These are phyloP conservation scores for Halesus radiatus DNA, from an alignment of 1,140 invertebrate species.

Conservation along the genomic window DNA sequence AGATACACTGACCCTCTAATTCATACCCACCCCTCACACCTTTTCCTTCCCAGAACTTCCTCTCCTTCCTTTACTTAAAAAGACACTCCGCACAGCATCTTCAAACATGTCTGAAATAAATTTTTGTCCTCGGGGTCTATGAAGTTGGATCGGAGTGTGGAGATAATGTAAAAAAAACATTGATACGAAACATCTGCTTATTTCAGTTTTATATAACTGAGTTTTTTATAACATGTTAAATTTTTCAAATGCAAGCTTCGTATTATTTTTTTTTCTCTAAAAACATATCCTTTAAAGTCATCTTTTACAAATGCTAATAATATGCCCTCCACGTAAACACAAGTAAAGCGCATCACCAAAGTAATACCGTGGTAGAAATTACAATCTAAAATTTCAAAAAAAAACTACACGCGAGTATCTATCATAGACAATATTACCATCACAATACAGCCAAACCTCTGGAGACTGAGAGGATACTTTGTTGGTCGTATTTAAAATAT, in stretches of 20 bases:
- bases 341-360: neutral
- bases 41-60: too few species aligned
- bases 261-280: neutral
- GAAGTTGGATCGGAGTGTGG: too few species aligned
- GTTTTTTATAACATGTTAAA: too few species aligned
- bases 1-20: too few species aligned
- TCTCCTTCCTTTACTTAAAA: too few species aligned
- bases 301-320: neutral
- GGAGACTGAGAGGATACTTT: neutral
- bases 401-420: neutral
- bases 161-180: too few species aligned
- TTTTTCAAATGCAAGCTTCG: neutral
- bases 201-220: too few species aligned
- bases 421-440: neutral
- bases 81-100: too few species aligned
- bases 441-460: neutral
- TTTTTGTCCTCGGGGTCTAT: too few species aligned
- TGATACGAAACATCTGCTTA: too few species aligned
- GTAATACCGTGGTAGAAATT: neutral
- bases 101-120: too few species aligned
- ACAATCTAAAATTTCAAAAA: neutral
- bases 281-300: neutral
- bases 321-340: neutral
- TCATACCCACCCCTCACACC: too few species aligned
- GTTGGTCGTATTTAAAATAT: constrained; percentile 37